These are phyloP conservation scores for Chrysomallon squamiferum DNA, from an alignment of 1,140 invertebrate species.

Conservation along the genomic window DNA sequence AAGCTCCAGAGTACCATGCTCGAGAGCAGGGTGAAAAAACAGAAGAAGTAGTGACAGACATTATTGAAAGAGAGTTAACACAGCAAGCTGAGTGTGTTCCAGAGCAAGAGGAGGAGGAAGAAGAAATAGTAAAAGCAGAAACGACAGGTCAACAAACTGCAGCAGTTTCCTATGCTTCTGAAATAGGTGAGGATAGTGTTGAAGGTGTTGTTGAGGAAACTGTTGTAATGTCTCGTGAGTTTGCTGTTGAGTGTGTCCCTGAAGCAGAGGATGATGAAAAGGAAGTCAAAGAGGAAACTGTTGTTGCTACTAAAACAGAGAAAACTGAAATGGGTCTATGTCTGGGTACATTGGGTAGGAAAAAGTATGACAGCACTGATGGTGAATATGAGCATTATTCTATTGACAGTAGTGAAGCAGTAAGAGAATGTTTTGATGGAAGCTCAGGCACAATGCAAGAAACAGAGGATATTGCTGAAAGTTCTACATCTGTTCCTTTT, in stretches of 20 bases:
- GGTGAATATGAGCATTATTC: background rate
- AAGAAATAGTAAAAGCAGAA: slow-evolving; percentile 4
- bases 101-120: slow-evolving; percentile 14
- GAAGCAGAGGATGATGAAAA: background rate
- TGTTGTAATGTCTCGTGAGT: no score
- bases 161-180: no score
- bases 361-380: background rate
- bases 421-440: no score
- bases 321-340: no score
- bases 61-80: background rate
- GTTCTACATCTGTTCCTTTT: slow-evolving; percentile 10
- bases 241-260: no score
- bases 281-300: slow-evolving; percentile 4
- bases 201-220: no score
- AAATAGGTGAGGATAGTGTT: no score
- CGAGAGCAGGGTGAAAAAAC: slow-evolving; percentile 21
- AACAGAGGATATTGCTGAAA: background rate
- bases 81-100: background rate
- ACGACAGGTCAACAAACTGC: no score
- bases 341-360: no score
- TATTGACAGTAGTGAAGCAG: no score
- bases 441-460: no score
- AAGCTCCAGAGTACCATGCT: slow-evolving; percentile 34
- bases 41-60: slow-evolving; percentile 7
- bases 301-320: no score